Conservation (phyloP, 1,140 invertebrate species). For the Himalopsyche phryganea region DNA sequence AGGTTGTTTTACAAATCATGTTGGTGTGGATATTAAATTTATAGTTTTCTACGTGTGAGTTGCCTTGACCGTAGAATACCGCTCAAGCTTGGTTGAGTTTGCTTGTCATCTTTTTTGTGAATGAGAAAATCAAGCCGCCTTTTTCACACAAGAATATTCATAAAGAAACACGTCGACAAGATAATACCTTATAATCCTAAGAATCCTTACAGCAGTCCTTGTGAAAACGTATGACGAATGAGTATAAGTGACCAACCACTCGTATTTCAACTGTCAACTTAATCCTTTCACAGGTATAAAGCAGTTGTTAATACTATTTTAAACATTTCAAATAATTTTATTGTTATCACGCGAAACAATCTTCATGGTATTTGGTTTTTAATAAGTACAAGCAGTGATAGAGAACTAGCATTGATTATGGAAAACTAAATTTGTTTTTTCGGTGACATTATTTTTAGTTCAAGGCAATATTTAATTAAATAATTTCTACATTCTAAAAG, state of each 20-base stretch:
- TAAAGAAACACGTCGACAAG: slow-evolving; percentile 11
- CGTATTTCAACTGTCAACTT: slow-evolving; percentile 21
- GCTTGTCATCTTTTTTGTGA: too few species aligned
- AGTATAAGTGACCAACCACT: slow-evolving; percentile 5
- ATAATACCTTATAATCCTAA: slow-evolving; percentile 16
- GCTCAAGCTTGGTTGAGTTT: too few species aligned
- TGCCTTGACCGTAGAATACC: too few species aligned
- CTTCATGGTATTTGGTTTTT: slow-evolving; percentile 7
- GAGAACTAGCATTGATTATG: too few species aligned
- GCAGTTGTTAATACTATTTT: slow-evolving; percentile 27
- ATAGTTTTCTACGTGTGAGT: too few species aligned
- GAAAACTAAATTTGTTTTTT: too few species aligned
- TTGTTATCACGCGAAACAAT: slow-evolving; percentile 24
- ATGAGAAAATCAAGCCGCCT: neutral
- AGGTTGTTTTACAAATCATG: too few species aligned
- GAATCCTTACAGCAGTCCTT: slow-evolving; percentile 2
- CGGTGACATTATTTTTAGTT: too few species aligned
- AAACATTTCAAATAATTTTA: slow-evolving; percentile 17
- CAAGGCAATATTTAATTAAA: too few species aligned
- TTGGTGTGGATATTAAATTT: too few species aligned
- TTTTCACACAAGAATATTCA: neutral
- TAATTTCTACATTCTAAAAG: too few species aligned
- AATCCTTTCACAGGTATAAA: slow-evolving; percentile 18
- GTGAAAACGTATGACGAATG: neutral
- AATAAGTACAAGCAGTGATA: neutral